phyloP scores from a whole-genome alignment of 2,113 vertebrate species.

The Ginglymostoma cirratum region DNA sequence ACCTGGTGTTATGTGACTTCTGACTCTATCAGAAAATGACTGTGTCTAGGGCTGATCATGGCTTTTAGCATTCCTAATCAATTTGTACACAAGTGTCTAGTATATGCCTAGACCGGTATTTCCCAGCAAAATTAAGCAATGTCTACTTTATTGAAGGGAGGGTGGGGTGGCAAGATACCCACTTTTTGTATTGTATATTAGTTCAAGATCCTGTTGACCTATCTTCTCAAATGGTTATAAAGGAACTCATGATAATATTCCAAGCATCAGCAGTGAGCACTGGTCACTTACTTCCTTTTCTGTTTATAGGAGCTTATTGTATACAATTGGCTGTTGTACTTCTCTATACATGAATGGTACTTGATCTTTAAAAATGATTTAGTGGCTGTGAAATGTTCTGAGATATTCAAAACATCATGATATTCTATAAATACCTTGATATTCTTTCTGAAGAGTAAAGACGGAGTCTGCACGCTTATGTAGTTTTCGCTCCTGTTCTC shows the following conservation, averaged over 20 bases:
- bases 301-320: background rate
- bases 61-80: background rate
- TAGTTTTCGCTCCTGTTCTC: too few relatives aligned
- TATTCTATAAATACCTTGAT: background rate
- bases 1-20: too few relatives aligned
- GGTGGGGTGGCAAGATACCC: too few relatives aligned
- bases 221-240: background rate
- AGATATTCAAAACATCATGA: background rate
- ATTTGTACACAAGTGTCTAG: background rate
- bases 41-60: background rate
- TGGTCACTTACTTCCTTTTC: background rate
- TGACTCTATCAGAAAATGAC: background rate
- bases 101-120: background rate
- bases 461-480: too few relatives aligned
- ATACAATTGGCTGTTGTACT: background rate
- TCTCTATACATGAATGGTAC: background rate
- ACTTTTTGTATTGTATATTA: background rate
- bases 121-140: background rate
- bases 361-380: background rate
- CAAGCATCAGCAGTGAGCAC: background rate
- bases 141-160: background rate
- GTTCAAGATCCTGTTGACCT: background rate
- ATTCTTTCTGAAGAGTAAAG: too few relatives aligned
- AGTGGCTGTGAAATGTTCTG: background rate
- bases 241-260: background rate